Evolutionary conservation across 2,797 vertebrate genomes (phyloP), one percentile per base, ranked within the genome.

Genomic region (Melanotaenia nigrans): DNA sequence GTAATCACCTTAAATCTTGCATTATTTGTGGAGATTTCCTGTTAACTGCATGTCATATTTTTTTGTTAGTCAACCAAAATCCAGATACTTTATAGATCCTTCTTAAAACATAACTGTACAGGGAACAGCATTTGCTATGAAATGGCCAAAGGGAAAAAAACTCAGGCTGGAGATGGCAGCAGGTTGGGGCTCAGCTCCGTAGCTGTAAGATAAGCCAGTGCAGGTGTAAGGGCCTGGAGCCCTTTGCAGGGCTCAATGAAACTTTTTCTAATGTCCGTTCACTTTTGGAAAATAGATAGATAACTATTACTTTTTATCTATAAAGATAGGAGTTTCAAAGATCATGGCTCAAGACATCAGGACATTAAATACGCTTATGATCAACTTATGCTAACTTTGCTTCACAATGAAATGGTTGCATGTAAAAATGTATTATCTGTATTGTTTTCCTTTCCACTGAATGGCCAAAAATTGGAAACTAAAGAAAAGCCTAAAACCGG

Each of bases 221-320:
- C 67, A 72, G 75, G 60, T 47, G 49, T n/a, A 56, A 13, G 56
- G 65, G 60, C 49, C 38, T 53, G 36, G 12, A 53, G 38, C 20
- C 13, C 22, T 53, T 62, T 45, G 68, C 56, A 14, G 24, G 40
- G 10, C 25, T 59, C 45, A 14, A 45, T 22, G 32, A 42, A 61
- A 18, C 11, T 22, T 57, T 59, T 71, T 47, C 47, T 59, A 54
- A 3, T 54, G 24, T 58, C 62, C 24, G 28, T 22, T 38, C 11
- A 9, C 24, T 20, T 38, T 24, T 59, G 51, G 42, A 24, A 35
- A 45, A 56, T 0, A 20, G 22, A n/a, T 33, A 66, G 22, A n/a
- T 33, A 66, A 10, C 0, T 67, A 24, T 53, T 25, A 49, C 13
- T 38, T 22, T 22, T 65, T n/a, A 35, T 18, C 3, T 22, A 9